phyloP scores from a whole-genome alignment of 2,888 invertebrate species.

The Sinodicranocentrus sp. region DNA sequence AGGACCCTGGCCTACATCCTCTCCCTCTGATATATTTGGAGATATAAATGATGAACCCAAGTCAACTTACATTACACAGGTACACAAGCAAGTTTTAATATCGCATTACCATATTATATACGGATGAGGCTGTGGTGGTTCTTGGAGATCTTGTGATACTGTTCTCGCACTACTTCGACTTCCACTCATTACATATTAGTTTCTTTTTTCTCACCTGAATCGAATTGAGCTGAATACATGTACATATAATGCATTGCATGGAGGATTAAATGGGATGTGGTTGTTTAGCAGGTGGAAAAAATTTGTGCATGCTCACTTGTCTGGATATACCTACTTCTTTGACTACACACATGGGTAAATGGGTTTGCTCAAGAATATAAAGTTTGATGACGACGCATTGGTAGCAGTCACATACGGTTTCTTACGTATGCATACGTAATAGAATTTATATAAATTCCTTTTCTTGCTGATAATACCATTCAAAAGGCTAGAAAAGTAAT shows the following conservation, averaged over 20 bases:
- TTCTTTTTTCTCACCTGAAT: too few species aligned
- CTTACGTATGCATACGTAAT: slow-evolving; percentile 25
- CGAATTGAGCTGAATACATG: too few species aligned
- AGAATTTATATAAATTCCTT: slow-evolving; percentile 18
- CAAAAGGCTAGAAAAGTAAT: slow-evolving; percentile 21
- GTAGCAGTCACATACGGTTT: slow-evolving; percentile 27
- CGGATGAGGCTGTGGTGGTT: background rate
- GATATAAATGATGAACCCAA: slow-evolving; percentile 22
- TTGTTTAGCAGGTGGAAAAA: too few species aligned
- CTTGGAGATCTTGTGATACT: background rate
- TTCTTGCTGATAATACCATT: slow-evolving; percentile 30
- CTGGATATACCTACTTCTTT: too few species aligned
- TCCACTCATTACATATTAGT: background rate
- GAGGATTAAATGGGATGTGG: too few species aligned
- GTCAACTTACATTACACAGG: slow-evolving; percentile 8
- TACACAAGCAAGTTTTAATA: slow-evolving; percentile 27
- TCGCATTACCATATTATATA: background rate
- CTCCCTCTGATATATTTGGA: slow-evolving; percentile 7
- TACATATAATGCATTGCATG: too few species aligned
- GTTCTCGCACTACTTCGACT: background rate
- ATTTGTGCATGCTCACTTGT: too few species aligned
- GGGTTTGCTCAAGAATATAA: too few species aligned
- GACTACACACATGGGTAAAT: too few species aligned
- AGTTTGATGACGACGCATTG: slow-evolving; percentile 22
- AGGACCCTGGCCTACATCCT: slow-evolving; percentile 57